Evolutionary conservation across 2,797 vertebrate genomes (phyloP).

Genomic region (Artibeus jamaicensis): DNA sequence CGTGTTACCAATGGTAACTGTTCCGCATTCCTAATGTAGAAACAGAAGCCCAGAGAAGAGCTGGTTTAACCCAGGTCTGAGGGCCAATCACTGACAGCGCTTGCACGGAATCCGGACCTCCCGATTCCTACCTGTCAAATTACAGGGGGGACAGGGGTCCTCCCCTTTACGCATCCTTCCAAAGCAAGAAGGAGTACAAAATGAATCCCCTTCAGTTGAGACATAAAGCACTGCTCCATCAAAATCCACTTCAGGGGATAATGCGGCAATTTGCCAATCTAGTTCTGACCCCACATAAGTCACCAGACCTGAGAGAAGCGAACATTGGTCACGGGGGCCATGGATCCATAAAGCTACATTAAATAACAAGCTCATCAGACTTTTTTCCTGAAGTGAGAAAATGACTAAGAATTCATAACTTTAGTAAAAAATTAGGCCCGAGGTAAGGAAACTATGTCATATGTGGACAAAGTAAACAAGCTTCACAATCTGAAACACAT

Average conservation of each 20-base stretch:
- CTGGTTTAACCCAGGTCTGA: neutral
- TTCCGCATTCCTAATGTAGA: slow-evolving; percentile 17
- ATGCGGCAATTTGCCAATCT: neutral
- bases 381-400: slow-evolving; percentile 15
- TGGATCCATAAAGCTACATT: neutral
- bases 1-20: neutral
- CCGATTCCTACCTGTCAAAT: neutral
- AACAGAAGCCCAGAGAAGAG: slow-evolving; percentile 6
- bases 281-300: slow-evolving; percentile 38
- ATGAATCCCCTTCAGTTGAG: neutral
- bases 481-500: neutral
- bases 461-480: slow-evolving; percentile 36
- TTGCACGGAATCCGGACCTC: neutral
- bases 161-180: slow-evolving; percentile 6
- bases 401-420: slow-evolving; percentile 17
- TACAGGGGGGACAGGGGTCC: neutral
- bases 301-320: slow-evolving; percentile 36
- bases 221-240: neutral
- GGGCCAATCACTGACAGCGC: neutral
- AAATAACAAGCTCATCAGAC: neutral
- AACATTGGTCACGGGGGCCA: neutral
- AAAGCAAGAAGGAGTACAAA: neutral
- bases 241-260: neutral
- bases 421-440: slow-evolving; percentile 6
- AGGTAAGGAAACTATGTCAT: neutral